Percentiles rank a stretch among this genome's conserved stretches.
phyloP scores from a whole-genome alignment of 2,797 vertebrate genomes.

The Crenichthys baileyi region DNA sequence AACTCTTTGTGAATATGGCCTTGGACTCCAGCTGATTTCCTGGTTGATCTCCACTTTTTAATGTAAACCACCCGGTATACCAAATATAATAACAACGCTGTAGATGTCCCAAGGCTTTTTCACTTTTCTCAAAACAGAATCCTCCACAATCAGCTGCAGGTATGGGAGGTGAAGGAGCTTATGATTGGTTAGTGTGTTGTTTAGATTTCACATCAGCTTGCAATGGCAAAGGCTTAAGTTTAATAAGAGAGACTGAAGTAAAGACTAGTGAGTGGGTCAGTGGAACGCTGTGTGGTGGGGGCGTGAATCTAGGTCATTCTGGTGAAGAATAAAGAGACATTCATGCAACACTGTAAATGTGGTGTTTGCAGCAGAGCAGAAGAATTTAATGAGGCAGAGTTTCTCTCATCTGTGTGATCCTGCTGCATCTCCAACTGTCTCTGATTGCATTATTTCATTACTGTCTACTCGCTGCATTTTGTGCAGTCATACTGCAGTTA shows the following conservation, averaged over 20 bases:
- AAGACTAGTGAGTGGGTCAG: slow-evolving; percentile 42
- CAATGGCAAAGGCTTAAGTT: background rate
- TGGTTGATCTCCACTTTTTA: no score
- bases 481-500: background rate
- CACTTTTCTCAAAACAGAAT: no score
- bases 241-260: background rate
- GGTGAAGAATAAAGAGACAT: slow-evolving; percentile 3
- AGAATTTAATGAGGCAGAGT: background rate
- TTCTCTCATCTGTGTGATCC: background rate
- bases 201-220: slow-evolving; percentile 11
- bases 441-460: background rate
- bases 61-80: no score
- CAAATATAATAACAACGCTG: no score
- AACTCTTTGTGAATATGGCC: no score
- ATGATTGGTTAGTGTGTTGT: slow-evolving; percentile 18
- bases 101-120: no score
- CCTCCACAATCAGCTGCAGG: slow-evolving; percentile 26
- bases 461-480: background rate
- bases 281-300: background rate
- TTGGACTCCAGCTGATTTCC: no score
- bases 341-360: background rate
- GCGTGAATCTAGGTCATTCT: slow-evolving; percentile 13
- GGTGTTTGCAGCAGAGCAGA: background rate
- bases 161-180: background rate
- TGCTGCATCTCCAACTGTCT: background rate